Conservation (phyloP, 2,888 invertebrate genomes). For the Cantharis lateralis region DNA sequence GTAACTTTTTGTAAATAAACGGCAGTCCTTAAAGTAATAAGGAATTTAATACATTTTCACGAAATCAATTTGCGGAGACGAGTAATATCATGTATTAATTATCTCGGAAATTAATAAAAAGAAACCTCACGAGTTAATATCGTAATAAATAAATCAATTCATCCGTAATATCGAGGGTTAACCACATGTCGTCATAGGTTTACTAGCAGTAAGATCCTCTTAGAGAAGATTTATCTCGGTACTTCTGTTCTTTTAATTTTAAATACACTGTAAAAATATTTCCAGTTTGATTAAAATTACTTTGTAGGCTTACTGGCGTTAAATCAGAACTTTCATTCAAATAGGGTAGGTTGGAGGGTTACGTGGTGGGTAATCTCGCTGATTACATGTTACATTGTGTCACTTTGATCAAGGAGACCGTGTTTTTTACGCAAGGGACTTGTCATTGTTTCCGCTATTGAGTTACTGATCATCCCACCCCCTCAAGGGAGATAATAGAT, state of each 20-base stretch:
- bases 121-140: constrained; percentile 29
- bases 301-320: background rate
- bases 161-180: constrained; percentile 32
- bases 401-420: constrained; percentile 52
- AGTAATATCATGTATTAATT: background rate
- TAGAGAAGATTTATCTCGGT: constrained; percentile 44
- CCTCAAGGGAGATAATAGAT: constrained; percentile 25
- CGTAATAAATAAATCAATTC: constrained; percentile 42
- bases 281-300: background rate
- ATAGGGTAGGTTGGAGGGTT: constrained; percentile 35
- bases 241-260: constrained; percentile 47
- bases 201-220: constrained; percentile 49
- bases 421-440: constrained; percentile 54
- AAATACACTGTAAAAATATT: constrained; percentile 45
- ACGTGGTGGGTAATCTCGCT: constrained; percentile 47
- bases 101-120: constrained; percentile 13
- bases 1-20: too few relatives aligned
- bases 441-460: constrained; percentile 51
- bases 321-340: constrained; percentile 12
- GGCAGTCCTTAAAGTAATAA: too few relatives aligned
- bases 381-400: constrained; percentile 55
- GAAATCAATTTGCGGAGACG: background rate
- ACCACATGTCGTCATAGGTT: constrained; percentile 51
- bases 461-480: constrained; percentile 29
- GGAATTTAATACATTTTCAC: too few relatives aligned